phyloP scores from a whole-genome alignment of 2,113 vertebrate genomes.

The Pluvialis apricaria region DNA sequence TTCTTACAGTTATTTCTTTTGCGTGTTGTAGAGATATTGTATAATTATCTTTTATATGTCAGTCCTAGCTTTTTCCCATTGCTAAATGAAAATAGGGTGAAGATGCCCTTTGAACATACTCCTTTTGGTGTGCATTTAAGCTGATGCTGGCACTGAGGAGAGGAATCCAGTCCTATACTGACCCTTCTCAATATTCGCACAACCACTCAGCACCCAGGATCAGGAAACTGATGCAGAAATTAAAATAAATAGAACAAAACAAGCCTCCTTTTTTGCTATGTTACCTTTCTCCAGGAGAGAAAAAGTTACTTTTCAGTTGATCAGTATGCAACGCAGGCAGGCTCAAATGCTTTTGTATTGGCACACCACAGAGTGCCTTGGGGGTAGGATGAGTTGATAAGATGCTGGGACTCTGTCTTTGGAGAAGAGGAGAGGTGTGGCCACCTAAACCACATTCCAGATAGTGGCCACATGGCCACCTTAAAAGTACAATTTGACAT shows the following conservation, averaged over 20 bases:
- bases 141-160: neutral
- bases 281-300: neutral
- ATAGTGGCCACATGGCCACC: neutral
- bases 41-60: neutral
- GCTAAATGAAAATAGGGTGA: neutral
- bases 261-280: neutral
- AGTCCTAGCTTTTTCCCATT: neutral
- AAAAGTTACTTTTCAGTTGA: neutral
- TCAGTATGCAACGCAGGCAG: neutral
- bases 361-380: neutral
- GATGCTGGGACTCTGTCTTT: neutral
- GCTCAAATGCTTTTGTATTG: neutral
- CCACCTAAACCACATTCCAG: neutral
- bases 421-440: neutral
- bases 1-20: neutral
- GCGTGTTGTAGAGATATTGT: neutral
- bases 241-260: neutral
- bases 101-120: neutral
- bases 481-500: neutral
- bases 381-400: neutral
- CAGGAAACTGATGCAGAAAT: neutral
- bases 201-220: neutral
- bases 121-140: neutral
- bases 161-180: neutral
- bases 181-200: neutral